These are phyloP conservation scores for Monodelphis domestica DNA, from an alignment of 2,797 vertebrate species.

Conservation along the genomic window DNA sequence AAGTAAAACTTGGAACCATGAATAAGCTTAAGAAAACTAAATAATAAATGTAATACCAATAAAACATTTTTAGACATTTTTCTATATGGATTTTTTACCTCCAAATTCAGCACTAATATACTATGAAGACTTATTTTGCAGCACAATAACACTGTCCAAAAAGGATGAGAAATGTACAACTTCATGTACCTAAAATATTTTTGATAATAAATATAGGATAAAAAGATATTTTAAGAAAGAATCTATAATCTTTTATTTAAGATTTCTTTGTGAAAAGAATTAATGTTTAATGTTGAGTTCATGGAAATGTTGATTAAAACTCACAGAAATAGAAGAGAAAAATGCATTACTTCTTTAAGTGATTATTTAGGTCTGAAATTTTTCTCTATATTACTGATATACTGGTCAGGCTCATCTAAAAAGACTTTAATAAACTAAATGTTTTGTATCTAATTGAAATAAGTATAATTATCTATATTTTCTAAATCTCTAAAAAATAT, in stretches of 20 bases:
- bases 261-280: not conserved
- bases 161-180: not conserved
- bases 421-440: constrained; percentile 63
- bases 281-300: constrained; percentile 27
- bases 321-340: constrained; percentile 52
- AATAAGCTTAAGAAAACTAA: not conserved
- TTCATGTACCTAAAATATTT: not conserved
- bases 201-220: not conserved
- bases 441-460: constrained; percentile 68
- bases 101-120: constrained; percentile 1
- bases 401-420: constrained; percentile 59
- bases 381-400: constrained; percentile 59
- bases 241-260: not conserved
- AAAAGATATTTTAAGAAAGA: constrained; percentile 6
- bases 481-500: constrained; percentile 63
- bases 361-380: constrained; percentile 57
- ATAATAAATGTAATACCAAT: not conserved
- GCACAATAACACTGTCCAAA: not conserved
- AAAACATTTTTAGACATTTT: not conserved
- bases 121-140: not conserved
- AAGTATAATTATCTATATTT: constrained; percentile 65
- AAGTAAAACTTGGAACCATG: not conserved
- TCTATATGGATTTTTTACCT: not conserved
- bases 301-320: constrained; percentile 59
- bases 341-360: constrained; percentile 51